phyloP scores from a whole-genome alignment of 2,113 vertebrate species.

The Tragelaphus strepsiceros region DNA sequence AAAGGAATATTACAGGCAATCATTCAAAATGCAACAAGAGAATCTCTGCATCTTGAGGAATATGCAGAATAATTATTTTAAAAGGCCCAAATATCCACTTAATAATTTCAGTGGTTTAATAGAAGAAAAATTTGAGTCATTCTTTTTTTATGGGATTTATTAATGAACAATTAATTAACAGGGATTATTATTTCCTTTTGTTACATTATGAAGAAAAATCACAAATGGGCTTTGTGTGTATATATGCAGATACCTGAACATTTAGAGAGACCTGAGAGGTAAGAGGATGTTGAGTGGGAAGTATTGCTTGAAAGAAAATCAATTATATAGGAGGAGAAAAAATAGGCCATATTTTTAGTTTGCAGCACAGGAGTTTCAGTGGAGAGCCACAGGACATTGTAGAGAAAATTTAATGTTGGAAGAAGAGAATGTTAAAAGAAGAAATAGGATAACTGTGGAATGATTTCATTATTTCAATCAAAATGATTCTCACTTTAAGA shows the following conservation, averaged over 20 bases:
- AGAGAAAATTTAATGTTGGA: background rate
- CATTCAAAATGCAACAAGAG: background rate
- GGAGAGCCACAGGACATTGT: background rate
- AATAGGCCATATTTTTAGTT: background rate
- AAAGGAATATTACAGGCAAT: background rate
- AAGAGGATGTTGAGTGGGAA: background rate
- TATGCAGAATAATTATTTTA: background rate
- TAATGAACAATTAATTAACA: background rate
- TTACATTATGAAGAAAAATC: background rate
- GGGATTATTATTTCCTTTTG: background rate
- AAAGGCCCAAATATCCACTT: background rate
- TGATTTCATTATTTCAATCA: background rate
- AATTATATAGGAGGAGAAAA: background rate
- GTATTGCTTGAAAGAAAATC: background rate
- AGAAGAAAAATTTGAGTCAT: background rate
- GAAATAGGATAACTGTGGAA: background rate
- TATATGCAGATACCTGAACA: background rate
- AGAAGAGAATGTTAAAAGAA: background rate
- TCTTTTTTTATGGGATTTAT: background rate
- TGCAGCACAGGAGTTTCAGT: background rate
- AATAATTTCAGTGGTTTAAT: background rate
- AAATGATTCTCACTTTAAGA: background rate
- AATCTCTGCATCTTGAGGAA: background rate
- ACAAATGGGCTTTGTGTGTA: background rate
- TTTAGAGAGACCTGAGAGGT: background rate